A percentile compares a stretch with the other conserved stretches of the same genome.
Evolutionary conservation across 53 echinoderm and acorn worm species (phyloP).

Genomic region (Astropecten irregularis): DNA sequence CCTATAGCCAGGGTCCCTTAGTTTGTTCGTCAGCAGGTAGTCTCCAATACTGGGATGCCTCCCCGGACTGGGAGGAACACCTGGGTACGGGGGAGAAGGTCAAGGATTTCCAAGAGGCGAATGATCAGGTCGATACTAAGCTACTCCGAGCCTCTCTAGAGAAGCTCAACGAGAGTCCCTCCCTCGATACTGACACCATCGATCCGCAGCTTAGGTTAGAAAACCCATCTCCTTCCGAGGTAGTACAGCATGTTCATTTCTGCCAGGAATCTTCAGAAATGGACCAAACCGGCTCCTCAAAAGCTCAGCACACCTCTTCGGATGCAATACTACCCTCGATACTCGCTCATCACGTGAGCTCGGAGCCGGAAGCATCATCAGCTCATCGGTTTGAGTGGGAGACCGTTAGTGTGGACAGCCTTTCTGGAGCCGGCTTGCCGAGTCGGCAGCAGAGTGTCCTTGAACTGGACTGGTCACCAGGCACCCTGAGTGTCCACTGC

Average conservation of each 20-base stretch:
- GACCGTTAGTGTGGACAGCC: slow-evolving; percentile 44
- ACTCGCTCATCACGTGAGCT: not conserved
- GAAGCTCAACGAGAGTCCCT: not conserved
- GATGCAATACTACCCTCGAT: not conserved
- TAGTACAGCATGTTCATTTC: slow-evolving; percentile 38
- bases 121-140: slow-evolving; percentile 12
- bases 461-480: slow-evolving; percentile 75
- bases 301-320: not conserved
- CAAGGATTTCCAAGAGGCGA: slow-evolving; percentile 17
- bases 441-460: slow-evolving; percentile 33
- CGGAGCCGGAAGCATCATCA: not conserved
- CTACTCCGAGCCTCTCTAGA: slow-evolving; percentile 18
- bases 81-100: not conserved
- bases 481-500: slow-evolving; percentile 78
- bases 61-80: not conserved
- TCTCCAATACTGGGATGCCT: not conserved
- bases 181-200: not conserved
- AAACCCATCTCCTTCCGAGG: not conserved
- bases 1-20: not conserved
- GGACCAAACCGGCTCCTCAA: not conserved
- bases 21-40: not conserved
- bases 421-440: slow-evolving; percentile 47
- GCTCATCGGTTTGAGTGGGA: slow-evolving; percentile 1
- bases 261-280: not conserved
- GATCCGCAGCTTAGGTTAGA: not conserved